Percentiles rank a stretch among this genome's conserved stretches.
Evolutionary conservation across 2,797 vertebrate species (phyloP).

Genomic region (Melanotaenia pygmaea): DNA sequence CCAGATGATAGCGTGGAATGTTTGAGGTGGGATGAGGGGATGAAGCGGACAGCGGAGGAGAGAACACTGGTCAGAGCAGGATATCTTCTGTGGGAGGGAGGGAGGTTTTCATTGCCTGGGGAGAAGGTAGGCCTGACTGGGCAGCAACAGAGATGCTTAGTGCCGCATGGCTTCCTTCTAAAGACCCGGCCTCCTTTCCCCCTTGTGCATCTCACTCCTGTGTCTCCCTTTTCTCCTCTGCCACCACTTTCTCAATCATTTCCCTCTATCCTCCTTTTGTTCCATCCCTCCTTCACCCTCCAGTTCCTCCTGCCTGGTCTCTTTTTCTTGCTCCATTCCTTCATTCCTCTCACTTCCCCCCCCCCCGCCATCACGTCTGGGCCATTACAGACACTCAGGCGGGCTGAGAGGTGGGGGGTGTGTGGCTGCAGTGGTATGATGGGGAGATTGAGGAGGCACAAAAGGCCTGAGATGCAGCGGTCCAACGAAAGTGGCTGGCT

Average conservation of each 20-base stretch:
- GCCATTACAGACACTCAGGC: constrained; percentile 94
- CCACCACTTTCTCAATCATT: constrained; percentile 60
- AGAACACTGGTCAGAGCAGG: constrained; percentile 34
- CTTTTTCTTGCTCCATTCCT: constrained; percentile 84
- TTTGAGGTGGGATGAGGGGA: constrained; percentile 42
- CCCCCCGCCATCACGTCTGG: constrained; percentile 83
- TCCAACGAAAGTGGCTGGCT: constrained; percentile 90
- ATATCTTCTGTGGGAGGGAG: constrained; percentile 28
- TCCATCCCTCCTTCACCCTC: constrained; percentile 86
- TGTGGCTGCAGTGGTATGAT: constrained; percentile 47
- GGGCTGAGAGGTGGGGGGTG: constrained; percentile 49
- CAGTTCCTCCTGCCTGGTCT: constrained; percentile 68
- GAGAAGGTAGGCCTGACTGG: constrained; percentile 96
- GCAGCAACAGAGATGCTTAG: constrained; percentile 95
- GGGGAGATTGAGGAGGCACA: constrained; percentile 79
- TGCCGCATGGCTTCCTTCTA: constrained; percentile 96
- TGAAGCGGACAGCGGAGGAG: constrained; percentile 36
- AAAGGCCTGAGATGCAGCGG: constrained; percentile 91
- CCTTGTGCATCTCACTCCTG: constrained; percentile 84
- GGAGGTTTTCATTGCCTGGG: constrained; percentile 87
- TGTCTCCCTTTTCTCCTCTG: constrained; percentile 75
- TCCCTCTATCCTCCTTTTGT: constrained; percentile 72
- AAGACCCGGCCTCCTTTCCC: constrained; percentile 87
- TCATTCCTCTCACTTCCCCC: constrained; percentile 73
- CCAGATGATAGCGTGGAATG: constrained; percentile 31